Evolutionary conservation across 2,888 invertebrate species (phyloP).

Genomic region (Cantharis rustica): DNA sequence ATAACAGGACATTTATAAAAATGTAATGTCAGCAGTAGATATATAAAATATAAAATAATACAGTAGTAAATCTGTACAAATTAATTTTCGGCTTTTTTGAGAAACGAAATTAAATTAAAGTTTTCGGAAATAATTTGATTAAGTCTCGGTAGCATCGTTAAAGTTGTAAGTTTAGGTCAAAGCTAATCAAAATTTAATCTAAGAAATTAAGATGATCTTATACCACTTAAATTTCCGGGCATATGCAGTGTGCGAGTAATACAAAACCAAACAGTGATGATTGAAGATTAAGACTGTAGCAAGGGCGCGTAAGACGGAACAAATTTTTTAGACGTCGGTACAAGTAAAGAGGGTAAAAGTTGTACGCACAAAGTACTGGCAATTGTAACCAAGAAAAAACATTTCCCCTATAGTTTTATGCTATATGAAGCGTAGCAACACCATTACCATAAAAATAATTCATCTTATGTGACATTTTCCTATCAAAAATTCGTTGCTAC

Average conservation of each 20-base stretch:
- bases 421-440: conserved; percentile 37
- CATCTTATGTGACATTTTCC: conserved; percentile 35
- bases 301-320: neutral
- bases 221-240: neutral
- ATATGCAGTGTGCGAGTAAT: neutral
- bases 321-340: neutral
- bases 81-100: neutral
- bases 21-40: neutral
- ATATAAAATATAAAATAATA: neutral
- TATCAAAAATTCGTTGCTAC: conserved; percentile 33
- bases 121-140: neutral
- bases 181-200: neutral
- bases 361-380: conserved; percentile 5
- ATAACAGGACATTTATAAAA: neutral
- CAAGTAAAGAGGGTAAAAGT: conserved; percentile 10
- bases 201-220: neutral
- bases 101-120: neutral
- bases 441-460: conserved; percentile 37
- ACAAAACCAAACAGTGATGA: neutral
- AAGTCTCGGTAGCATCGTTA: neutral
- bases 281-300: neutral
- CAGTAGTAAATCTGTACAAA: neutral
- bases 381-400: conserved; percentile 27
- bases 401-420: conserved; percentile 35
- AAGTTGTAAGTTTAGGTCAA: neutral